phyloP scores from a whole-genome alignment of 2,888 invertebrate species.

The Galeopsomyia nigrocyanea region DNA sequence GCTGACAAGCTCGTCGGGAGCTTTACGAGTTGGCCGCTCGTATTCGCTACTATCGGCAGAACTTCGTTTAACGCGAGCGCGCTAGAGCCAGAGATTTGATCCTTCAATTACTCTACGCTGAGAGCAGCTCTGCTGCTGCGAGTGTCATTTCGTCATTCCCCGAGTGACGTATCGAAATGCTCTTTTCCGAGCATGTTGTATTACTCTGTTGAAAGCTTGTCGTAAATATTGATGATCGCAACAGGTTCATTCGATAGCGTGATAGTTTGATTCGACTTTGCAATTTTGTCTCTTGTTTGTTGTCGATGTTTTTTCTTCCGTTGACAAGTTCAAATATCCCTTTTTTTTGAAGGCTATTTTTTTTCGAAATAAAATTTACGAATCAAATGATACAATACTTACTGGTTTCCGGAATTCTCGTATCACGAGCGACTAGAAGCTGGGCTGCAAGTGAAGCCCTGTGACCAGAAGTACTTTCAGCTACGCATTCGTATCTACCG shows the following conservation, averaged over 20 bases:
- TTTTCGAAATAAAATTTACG: no score
- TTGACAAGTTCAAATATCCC: no score
- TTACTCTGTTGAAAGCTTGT: background rate
- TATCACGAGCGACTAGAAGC: constrained; percentile 69
- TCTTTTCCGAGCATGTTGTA: no score
- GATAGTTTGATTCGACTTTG: no score
- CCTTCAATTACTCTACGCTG: constrained; percentile 17
- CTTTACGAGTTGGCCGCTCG: constrained; percentile 18
- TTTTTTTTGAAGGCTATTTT: no score
- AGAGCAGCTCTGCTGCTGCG: no score
- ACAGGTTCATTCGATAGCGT: no score
- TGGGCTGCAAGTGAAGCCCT: constrained; percentile 72
- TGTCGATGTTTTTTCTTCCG: no score
- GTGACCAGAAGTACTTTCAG: constrained; percentile 78
- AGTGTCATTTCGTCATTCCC: constrained; percentile 2
- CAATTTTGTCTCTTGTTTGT: no score
- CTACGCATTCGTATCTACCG: constrained; percentile 87
- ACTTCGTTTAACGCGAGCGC: constrained; percentile 11
- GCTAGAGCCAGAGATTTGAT: constrained; percentile 8
- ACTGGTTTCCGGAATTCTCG: constrained; percentile 72
- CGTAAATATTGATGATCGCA: constrained; percentile 23
- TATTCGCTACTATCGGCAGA: background rate
- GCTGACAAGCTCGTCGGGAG: constrained; percentile 21
- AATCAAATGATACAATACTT: constrained; percentile 61
- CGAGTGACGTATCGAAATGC: no score